Conservation (phyloP, 2,888 invertebrate species). For the Unio pictorum region DNA sequence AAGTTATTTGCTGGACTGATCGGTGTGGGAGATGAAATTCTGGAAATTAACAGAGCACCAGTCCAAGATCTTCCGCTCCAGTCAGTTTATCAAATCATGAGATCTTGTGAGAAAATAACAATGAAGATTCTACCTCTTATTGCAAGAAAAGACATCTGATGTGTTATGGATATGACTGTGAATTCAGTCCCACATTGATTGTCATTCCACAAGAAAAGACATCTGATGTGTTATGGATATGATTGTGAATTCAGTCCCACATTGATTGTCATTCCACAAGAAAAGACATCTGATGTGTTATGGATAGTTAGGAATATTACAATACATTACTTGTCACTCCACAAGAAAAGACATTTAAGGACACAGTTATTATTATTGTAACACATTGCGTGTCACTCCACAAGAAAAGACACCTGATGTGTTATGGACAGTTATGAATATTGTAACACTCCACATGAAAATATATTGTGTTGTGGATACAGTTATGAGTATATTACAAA, state of each 20-base stretch:
- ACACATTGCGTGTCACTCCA: too few species aligned
- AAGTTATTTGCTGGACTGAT: conserved; percentile 66
- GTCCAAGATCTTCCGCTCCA: conserved; percentile 61
- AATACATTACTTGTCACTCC: too few species aligned
- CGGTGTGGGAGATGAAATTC: conserved; percentile 68
- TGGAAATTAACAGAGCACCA: conserved; percentile 63
- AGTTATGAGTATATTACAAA: too few species aligned
- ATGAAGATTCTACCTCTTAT: conserved; percentile 56
- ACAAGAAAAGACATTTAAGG: too few species aligned
- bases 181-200: too few species aligned
- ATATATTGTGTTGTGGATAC: too few species aligned
- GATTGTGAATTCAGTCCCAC: too few species aligned
- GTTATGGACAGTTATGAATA: too few species aligned
- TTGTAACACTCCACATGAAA: too few species aligned
- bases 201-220: conserved; percentile 30
- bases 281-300: conserved; percentile 34
- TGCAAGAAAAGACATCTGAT: conserved; percentile 44
- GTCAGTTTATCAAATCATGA: conserved; percentile 65
- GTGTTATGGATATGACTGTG: not conserved
- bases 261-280: conserved; percentile 10
- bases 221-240: conserved; percentile 18
- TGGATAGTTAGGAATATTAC: not conserved
- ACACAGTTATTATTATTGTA: too few species aligned
- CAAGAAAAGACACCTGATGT: too few species aligned
- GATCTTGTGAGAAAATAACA: conserved; percentile 50